Percentiles rank a stretch among this genome's conserved stretches.
phyloP scores from a whole-genome alignment of 1,140 invertebrate genomes.

The Caerostris extrusa region DNA sequence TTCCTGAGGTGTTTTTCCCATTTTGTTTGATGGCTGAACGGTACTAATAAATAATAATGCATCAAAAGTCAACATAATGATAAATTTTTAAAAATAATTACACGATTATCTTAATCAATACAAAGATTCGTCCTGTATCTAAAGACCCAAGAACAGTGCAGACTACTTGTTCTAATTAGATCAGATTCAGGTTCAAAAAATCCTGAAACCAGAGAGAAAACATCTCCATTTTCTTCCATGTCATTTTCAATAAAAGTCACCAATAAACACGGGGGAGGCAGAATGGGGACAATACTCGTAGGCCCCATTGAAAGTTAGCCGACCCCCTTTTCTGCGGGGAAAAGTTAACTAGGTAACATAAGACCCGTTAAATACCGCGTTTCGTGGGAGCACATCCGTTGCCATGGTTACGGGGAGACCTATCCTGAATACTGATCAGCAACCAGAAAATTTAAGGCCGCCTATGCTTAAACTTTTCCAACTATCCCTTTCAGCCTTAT shows the following conservation, averaged over 20 bases:
- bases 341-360: slow-evolving; percentile 41
- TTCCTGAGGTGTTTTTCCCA: too few species aligned
- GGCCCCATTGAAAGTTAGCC: slow-evolving; percentile 10
- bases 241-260: background rate
- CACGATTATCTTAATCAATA: too few species aligned
- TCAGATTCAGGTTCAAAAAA: background rate
- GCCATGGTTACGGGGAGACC: slow-evolving; percentile 38
- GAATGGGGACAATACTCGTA: too few species aligned
- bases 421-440: slow-evolving; percentile 64
- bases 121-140: too few species aligned
- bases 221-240: background rate
- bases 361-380: slow-evolving; percentile 57
- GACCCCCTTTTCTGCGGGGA: background rate
- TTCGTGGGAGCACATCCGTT: slow-evolving; percentile 55
- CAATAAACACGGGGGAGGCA: slow-evolving; percentile 7
- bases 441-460: slow-evolving; percentile 58
- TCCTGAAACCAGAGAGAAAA: background rate
- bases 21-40: too few species aligned
- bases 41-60: too few species aligned
- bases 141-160: too few species aligned
- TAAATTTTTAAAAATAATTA: too few species aligned
- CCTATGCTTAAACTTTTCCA: slow-evolving; percentile 32
- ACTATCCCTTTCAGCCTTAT: background rate
- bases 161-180: too few species aligned
- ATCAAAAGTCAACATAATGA: too few species aligned